These are phyloP conservation scores for Actinia tenebrosa DNA, from an alignment of 64 coral and sea anemone genomes.

Conservation along the genomic window DNA sequence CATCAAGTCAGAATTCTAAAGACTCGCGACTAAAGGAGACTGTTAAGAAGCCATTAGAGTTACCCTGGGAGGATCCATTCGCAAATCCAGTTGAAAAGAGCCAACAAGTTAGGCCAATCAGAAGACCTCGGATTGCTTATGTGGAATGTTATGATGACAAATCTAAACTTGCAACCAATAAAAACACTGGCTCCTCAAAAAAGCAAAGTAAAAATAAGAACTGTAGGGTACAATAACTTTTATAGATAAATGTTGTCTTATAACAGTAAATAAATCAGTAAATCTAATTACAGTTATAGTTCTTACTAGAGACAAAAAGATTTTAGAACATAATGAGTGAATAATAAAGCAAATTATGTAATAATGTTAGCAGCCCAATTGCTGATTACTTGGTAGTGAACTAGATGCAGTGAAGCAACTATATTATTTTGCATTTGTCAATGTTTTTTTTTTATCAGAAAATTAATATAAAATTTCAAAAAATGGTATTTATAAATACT, in stretches of 20 bases:
- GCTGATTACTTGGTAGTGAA: too few relatives aligned
- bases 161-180: constrained; percentile 55
- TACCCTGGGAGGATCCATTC: constrained; percentile 99
- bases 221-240: constrained; percentile 80
- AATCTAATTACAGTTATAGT: not conserved
- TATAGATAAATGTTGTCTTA: not conserved
- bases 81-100: constrained; percentile 92
- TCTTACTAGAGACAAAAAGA: not conserved
- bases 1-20: constrained; percentile 51
- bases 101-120: constrained; percentile 38
- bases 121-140: constrained; percentile 83
- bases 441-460: not conserved
- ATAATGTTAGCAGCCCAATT: too few relatives aligned
- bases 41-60: constrained; percentile 59
- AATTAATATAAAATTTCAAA: not conserved
- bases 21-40: constrained; percentile 28
- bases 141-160: constrained; percentile 62
- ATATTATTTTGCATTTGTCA: not conserved
- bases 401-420: too few relatives aligned
- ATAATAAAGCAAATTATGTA: not conserved
- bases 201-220: constrained; percentile 82
- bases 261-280: not conserved
- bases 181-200: constrained; percentile 60
- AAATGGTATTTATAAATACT: not conserved
- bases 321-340: not conserved